These are phyloP conservation scores for Meloe dianella DNA, from an alignment of 2,888 invertebrate genomes.

Conservation along the genomic window DNA sequence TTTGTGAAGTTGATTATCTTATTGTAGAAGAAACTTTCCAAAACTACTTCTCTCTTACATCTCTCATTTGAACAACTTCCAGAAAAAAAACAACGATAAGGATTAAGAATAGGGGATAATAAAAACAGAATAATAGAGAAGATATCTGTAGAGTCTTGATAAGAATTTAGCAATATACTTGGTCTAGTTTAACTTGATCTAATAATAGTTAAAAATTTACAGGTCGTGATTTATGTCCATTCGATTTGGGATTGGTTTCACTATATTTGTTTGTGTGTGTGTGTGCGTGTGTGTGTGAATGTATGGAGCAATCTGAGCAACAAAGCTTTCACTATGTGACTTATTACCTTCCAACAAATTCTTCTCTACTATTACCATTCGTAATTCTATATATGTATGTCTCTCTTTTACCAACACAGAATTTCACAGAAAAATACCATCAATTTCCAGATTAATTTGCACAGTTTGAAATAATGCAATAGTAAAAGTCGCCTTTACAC, in stretches of 20 bases:
- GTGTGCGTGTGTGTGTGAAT: too few relatives aligned
- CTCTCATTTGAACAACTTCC: background rate
- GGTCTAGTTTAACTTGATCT: too few relatives aligned
- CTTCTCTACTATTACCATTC: slow-evolving; percentile 20
- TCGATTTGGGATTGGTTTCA: background rate
- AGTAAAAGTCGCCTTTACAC: background rate
- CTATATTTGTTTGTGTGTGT: background rate
- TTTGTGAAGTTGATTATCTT: background rate
- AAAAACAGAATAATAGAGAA: background rate
- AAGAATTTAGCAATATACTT: too few relatives aligned
- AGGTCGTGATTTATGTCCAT: background rate
- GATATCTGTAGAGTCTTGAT: too few relatives aligned
- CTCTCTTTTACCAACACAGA: too few relatives aligned
- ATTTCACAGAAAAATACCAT: slow-evolving; percentile 19
- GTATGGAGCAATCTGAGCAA: too few relatives aligned
- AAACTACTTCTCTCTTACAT: background rate
- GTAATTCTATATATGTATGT: too few relatives aligned
- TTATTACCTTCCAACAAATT: slow-evolving; percentile 43
- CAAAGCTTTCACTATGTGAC: slow-evolving; percentile 48
- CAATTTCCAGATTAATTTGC: slow-evolving; percentile 11
- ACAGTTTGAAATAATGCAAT: background rate
- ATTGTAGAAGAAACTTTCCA: background rate
- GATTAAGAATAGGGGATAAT: too few relatives aligned
- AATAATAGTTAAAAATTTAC: background rate
- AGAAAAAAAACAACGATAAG: background rate